phyloP scores from a whole-genome alignment of 2,797 vertebrate genomes.

The Euthynnus affinis region DNA sequence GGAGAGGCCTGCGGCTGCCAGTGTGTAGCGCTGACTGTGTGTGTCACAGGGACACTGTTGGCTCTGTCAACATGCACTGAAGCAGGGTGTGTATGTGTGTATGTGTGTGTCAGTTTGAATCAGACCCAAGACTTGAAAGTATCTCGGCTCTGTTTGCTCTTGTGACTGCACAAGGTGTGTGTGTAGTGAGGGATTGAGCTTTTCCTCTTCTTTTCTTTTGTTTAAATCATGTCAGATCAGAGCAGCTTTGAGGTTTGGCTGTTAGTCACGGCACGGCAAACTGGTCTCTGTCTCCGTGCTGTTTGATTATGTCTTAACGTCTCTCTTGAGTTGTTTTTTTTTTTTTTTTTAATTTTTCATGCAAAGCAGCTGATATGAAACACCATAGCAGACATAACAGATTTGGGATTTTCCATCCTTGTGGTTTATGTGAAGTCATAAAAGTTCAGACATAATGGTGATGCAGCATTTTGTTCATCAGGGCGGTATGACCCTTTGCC shows the following conservation, averaged over 20 bases:
- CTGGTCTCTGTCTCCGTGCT: conserved; percentile 49
- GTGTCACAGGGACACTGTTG: conserved; percentile 67
- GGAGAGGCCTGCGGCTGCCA: conserved; percentile 76
- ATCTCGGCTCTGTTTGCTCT: conserved; percentile 76
- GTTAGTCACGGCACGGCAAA: conserved; percentile 66
- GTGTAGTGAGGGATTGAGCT: conserved; percentile 65
- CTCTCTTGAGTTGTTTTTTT: conserved; percentile 25
- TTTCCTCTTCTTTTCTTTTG: conserved; percentile 74
- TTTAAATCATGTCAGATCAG: conserved; percentile 74
- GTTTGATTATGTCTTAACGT: conserved; percentile 56
- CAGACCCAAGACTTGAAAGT: conserved; percentile 73
- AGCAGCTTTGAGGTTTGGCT: conserved; percentile 74
- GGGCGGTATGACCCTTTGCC: conserved; percentile 75
- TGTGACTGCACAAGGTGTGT: conserved; percentile 70
- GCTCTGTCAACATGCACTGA: conserved; percentile 67
- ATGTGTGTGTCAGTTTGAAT: conserved; percentile 57
- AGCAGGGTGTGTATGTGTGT: conserved; percentile 45
- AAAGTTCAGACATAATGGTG: conserved; percentile 23
- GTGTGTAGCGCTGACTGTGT: conserved; percentile 75
- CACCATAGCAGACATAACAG: conserved; percentile 6
- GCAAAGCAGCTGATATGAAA: conserved; percentile 50
- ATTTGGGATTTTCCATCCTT: conserved; percentile 54
- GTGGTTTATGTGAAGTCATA: conserved; percentile 8
- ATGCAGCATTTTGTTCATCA: conserved; percentile 52
- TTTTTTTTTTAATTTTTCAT: conserved; percentile 10